Conservation (phyloP, 1,140 invertebrate species). For the Calephelis nemesis region DNA sequence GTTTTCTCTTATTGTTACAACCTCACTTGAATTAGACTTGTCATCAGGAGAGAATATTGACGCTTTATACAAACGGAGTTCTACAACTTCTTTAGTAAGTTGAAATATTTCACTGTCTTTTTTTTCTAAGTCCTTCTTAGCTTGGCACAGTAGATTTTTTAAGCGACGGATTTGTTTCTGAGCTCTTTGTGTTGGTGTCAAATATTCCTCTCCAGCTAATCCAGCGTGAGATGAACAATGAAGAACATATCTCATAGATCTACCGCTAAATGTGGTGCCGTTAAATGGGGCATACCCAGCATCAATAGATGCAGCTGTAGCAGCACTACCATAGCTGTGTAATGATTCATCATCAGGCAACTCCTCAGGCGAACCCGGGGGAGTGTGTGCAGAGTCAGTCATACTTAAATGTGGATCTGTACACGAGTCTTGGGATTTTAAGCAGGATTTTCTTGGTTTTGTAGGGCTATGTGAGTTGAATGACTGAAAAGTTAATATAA, state of each 20-base stretch:
- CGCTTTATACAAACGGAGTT: conserved; percentile 88
- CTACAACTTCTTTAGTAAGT: conserved; percentile 90
- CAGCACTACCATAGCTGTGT: conserved; percentile 86
- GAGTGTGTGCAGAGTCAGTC: conserved; percentile 76
- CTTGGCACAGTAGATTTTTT: conserved; percentile 85
- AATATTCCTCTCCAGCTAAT: conserved; percentile 87
- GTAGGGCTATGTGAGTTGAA: conserved; percentile 62
- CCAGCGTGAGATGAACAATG: conserved; percentile 89
- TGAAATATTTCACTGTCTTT: conserved; percentile 90
- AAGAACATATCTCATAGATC: conserved; percentile 87
- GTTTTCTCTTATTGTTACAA: conserved; percentile 85
- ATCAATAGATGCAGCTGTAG: conserved; percentile 86
- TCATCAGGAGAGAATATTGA: conserved; percentile 86
- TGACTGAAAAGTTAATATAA: conserved; percentile 61
- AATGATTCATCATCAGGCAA: conserved; percentile 88
- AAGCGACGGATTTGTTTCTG: conserved; percentile 87
- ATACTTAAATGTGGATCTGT: conserved; percentile 60
- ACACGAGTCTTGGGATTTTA: conserved; percentile 58
- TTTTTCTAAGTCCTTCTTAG: conserved; percentile 86
- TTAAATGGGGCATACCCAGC: conserved; percentile 89
- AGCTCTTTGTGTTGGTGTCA: conserved; percentile 91
- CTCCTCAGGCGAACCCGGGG: conserved; percentile 81
- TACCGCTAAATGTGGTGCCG: conserved; percentile 86
- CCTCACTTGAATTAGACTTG: conserved; percentile 86
- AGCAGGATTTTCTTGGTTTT: conserved; percentile 60